Evolutionary conservation across 2,797 vertebrate species (phyloP).

Genomic region (Esox masquinongy): DNA sequence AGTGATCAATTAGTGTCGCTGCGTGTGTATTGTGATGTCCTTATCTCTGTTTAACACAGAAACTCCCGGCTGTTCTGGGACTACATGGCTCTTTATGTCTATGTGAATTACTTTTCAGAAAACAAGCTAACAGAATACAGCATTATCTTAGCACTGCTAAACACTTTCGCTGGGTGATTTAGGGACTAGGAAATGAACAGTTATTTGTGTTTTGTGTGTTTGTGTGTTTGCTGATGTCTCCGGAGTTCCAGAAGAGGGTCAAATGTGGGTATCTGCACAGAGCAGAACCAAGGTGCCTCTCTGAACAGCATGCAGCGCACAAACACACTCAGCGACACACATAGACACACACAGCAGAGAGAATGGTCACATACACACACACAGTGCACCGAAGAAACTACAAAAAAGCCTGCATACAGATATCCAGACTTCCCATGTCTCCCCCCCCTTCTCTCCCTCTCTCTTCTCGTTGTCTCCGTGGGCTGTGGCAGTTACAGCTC

Average conservation of each 20-base stretch:
- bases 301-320: conserved; percentile 12
- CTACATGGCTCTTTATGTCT: conserved; percentile 65
- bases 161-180: conserved; percentile 65
- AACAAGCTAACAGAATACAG: conserved; percentile 53
- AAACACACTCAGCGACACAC: conserved; percentile 21
- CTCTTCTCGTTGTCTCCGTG: conserved; percentile 16
- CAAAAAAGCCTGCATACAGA: conserved; percentile 39
- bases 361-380: conserved; percentile 14
- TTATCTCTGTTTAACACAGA: conserved; percentile 73
- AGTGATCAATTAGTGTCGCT: conserved; percentile 69
- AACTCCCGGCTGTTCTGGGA: conserved; percentile 59
- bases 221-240: conserved; percentile 42
- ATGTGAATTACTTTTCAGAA: conserved; percentile 60
- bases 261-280: conserved; percentile 49
- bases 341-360: conserved; percentile 22
- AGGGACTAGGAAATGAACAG: conserved; percentile 44
- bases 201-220: conserved; percentile 30
- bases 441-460: conserved; percentile 30
- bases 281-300: conserved; percentile 44
- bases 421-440: conserved; percentile 46
- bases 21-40: conserved; percentile 59
- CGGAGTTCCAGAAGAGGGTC: conserved; percentile 55
- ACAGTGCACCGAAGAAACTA: conserved; percentile 20
- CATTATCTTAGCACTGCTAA: conserved; percentile 62
- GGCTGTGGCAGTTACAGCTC: conserved; percentile 46